phyloP scores from a whole-genome alignment of 1,140 invertebrate species.

The Leptopilina boulardi region DNA sequence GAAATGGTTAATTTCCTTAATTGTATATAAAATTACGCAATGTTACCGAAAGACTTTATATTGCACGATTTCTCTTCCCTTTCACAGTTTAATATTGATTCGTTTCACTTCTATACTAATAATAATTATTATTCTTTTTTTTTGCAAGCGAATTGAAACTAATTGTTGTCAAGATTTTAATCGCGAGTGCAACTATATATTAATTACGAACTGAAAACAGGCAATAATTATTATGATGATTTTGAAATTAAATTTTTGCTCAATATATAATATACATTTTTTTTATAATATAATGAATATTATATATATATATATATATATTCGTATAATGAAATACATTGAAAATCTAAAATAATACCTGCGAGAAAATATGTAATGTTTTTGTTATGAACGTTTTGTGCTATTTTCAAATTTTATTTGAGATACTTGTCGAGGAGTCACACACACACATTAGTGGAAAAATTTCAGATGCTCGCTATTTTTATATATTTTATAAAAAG shows the following conservation, averaged over 20 bases:
- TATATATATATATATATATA: background rate
- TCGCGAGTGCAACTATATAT: background rate
- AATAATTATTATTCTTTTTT: constrained; percentile 4
- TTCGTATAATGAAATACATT: background rate
- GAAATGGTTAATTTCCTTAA: background rate
- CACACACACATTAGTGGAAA: background rate
- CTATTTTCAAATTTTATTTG: background rate
- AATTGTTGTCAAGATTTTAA: background rate
- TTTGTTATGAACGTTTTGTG: background rate
- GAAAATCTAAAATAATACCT: background rate
- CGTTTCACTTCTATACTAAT: constrained; percentile 17
- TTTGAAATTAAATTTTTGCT: background rate
- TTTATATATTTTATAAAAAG: constrained; percentile 13
- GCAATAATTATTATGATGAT: background rate
- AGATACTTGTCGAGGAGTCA: background rate
- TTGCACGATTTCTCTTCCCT: constrained; percentile 18
- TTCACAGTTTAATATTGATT: constrained; percentile 17
- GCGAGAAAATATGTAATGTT: background rate
- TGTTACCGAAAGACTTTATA: background rate
- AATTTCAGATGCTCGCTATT: background rate
- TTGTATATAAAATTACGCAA: constrained; percentile 3
- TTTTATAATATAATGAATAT: background rate
- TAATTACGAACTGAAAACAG: background rate
- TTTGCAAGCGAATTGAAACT: constrained; percentile 1
- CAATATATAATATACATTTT: too few species aligned